Evolutionary conservation across 1,140 invertebrate species (phyloP).

Genomic region (Drosophila sturtevanti): DNA sequence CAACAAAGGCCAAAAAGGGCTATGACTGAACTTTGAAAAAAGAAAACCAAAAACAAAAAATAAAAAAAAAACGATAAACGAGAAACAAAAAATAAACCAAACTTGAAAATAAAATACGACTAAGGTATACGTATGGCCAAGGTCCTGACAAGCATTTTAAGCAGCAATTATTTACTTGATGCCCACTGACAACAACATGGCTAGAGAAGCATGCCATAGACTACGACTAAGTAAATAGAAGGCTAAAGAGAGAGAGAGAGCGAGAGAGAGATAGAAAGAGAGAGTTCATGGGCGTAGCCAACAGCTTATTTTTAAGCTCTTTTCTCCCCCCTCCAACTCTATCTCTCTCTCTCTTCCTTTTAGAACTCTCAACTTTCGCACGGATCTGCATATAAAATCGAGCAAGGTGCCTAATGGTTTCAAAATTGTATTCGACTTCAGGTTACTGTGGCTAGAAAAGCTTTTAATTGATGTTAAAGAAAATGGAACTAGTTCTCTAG

Average conservation of each 20-base stretch:
- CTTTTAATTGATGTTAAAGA: no score
- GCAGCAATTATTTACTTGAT: constrained; percentile 81
- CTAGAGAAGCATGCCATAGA: constrained; percentile 14
- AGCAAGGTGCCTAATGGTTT: no score
- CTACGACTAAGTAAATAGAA: constrained; percentile 11
- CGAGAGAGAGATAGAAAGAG: no score
- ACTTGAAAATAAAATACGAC: constrained; percentile 56
- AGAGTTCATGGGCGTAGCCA: constrained; percentile 35
- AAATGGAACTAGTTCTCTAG: no score
- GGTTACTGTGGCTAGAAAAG: no score
- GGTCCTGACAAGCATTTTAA: constrained; percentile 80
- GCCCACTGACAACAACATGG: constrained; percentile 71
- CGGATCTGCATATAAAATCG: background rate
- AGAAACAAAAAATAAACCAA: constrained; percentile 12
- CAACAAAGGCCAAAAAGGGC: constrained; percentile 67
- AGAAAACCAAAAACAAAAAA: background rate
- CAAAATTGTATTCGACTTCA: no score
- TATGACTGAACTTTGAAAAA: constrained; percentile 36
- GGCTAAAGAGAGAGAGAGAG: no score
- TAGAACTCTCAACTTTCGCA: background rate
- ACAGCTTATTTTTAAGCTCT: background rate
- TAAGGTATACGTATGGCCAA: constrained; percentile 45
- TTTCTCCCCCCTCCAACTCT: background rate
- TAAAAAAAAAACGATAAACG: background rate
- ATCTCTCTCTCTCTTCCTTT: background rate